Base-by-base conservation (phyloP, 1,140 invertebrate species). In the Reticulitermes speratus region DNA sequence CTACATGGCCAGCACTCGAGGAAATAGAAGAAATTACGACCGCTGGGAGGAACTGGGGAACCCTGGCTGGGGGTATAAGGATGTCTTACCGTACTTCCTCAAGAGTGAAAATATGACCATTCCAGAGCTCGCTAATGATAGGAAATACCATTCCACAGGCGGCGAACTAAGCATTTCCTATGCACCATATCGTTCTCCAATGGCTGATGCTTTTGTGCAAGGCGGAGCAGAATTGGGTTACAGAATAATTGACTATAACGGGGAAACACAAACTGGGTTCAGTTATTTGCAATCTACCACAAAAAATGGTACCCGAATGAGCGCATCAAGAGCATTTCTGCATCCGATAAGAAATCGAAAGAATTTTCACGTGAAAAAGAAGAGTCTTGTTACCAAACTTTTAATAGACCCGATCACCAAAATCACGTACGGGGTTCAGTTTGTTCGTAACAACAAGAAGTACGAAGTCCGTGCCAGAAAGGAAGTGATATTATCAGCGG, bases 401-500 rank as follows among this genome's bases (percentile, higher is more conserved):
- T 87, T 94, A 3, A 92, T 94, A 87, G 92, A 94, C 86, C 88
- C 88, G 1, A 69, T 87, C n/a, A 90, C 90, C 11, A 93, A 92
- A 83, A 88, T 87, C 86, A 93, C 93, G 9, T 88, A 91, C 52
- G 94, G 92, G 23, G 90, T 94, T 9, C 90, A 93, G 87, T 92
- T 93, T 88, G 88, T 91, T 44, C 90, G 92, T 21, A 88, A 91
- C 8, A 44, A 44, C 2, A 88, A 87, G 87, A 90, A 87, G 11
- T 88, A 89, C 83, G 89, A 88, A 23, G 91, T 91, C 0, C 88
- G 89, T 38, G 89, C 88, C 19, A 82, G 65, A 25, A 90, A 89
- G 89, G 98, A 99, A 91, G 91, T 95, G 2, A 96, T 98, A 82
- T 88, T 98, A 11, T 97, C 96, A 14, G 97, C 94, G 2, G 98